Base-by-base conservation (phyloP, 2,113 vertebrate genomes). In the Bothrops jararaca region DNA sequence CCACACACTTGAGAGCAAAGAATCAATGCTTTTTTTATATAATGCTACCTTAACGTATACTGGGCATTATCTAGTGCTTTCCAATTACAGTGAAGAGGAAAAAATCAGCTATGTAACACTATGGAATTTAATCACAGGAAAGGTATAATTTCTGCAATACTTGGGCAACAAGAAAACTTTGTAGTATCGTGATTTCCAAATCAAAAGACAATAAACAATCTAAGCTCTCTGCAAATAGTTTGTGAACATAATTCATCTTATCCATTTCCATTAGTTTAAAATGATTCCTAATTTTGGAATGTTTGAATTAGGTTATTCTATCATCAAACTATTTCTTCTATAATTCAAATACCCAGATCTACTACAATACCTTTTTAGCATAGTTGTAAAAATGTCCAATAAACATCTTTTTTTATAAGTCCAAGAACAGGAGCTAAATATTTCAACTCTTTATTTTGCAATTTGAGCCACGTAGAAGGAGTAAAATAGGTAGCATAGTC, bases 11-110 rank as follows among this genome's bases (percentile, higher is more conserved):
- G 95, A 97, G 95, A 97, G 95, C 89, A 91, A 87, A 24, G 93
- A 88, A 13, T 97, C 96, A 22, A 91, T 96, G 94, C 92, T 98
- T 88, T 95, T 96, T 89, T 95, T 97, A 58, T 94, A 96, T 48
- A 94, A 86, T 90, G 93, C 97, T 7, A 95, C 97, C 12, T 48
- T 97, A 5, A 97, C 96, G 13, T 94, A 95, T 57, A 91, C 4
- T 3, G 96, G 96, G 87, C 92, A 69, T 86, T 95, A 94, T 90
- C 90, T 97, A 92, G 93, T 96, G 74, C 94, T 98, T 92, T 96
- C 96, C 89, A 96, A 95, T 88, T 96, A 96, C 91, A 94, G 92
- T 45, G 94, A 97, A 22, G 64, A 92, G 11, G 93, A 97, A 69
- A 97, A 96, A 97, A 93, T 69, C 0, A 86, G 95, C 92, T 96